phyloP scores from a whole-genome alignment of 2,888 invertebrate species.

The Boloria selene region DNA sequence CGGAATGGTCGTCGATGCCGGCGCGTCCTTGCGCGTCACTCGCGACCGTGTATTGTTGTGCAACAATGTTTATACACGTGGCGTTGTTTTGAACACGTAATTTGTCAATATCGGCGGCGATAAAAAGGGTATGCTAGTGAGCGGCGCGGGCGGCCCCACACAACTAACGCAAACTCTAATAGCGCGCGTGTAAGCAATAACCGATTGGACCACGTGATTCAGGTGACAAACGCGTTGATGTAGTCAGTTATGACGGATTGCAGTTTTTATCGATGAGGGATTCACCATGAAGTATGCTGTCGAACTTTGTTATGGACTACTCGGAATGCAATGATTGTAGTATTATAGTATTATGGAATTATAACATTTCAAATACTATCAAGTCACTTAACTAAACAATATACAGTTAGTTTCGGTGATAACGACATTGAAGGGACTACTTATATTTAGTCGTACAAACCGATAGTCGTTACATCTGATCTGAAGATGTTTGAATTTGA shows the following conservation, averaged over 20 bases:
- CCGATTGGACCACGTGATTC: slow-evolving; percentile 76
- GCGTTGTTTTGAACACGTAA: slow-evolving; percentile 66
- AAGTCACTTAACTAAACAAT: too few relatives aligned
- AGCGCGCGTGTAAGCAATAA: slow-evolving; percentile 57
- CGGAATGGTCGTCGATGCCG: slow-evolving; percentile 28
- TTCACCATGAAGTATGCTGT: slow-evolving; percentile 19
- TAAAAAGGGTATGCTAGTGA: slow-evolving; percentile 67
- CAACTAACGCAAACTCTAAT: slow-evolving; percentile 71
- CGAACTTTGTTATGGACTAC: background rate
- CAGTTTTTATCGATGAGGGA: slow-evolving; percentile 55
- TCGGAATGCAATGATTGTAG: slow-evolving; percentile 4
- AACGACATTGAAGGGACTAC: too few relatives aligned
- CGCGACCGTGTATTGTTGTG: slow-evolving; percentile 73
- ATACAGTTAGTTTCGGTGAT: too few relatives aligned
- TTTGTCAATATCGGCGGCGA: slow-evolving; percentile 56
- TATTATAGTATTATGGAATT: background rate
- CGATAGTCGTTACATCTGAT: too few relatives aligned
- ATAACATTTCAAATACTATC: too few relatives aligned
- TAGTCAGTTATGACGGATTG: slow-evolving; percentile 60
- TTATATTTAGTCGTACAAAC: too few relatives aligned
- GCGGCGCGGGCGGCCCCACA: slow-evolving; percentile 67
- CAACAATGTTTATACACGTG: slow-evolving; percentile 81
- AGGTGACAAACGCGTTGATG: slow-evolving; percentile 71
- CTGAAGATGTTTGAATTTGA: too few relatives aligned
- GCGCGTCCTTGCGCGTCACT: slow-evolving; percentile 52